Base-by-base conservation (phyloP, 2,797 vertebrate genomes). In the Molossus molossus region DNA sequence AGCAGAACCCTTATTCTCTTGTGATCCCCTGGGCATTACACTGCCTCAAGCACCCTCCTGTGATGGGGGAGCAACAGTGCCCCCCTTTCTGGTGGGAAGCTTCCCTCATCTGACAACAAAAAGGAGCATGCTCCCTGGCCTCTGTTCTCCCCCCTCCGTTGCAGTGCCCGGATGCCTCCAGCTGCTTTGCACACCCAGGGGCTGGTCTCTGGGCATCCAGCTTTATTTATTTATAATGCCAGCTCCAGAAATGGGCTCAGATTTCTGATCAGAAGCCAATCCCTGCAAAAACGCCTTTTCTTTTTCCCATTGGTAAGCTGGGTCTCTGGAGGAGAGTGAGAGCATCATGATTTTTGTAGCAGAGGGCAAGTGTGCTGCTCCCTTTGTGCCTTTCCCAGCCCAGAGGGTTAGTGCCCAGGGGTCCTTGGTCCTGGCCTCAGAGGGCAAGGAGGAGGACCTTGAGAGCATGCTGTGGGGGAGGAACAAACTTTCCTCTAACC, bases 81-180 rank as follows among this genome's bases (percentile, higher is more conserved):
- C 25, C 9, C 2, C 6, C 1, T 1, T 9, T 0, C 9, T 2
- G 3, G n/a, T 1, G 1, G n/a, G 60, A 87, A 70, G 33, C 27
- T 6, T 72, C 62, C 65, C 17, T 29, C 23, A 13, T 60, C 64
- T 85, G 75, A 91, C 18, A 27, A 70, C 50, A 64, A 33, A 21
- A 58, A 73, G 7, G 9, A 9, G 1, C 1, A 0, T 11, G 10
- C 9, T 73, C n/a, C 57, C 73, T 70, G 57, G 55, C 8, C 40
- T 45, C 27, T 87, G 25, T 23, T 76, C 10, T 33, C 18, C 33
- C 21, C n/a, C n/a, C 0, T 8, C 13, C 17, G 48, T 60, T 87
- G 14, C 12, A 1, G 4, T 62, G 9, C 21, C n/a, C 3, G 37
- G 67, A 57, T 7, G 13, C 40, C n/a, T 64, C 76, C 23, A 21